These are phyloP conservation scores for Chelonoidis abingdonii DNA, from an alignment of 2,113 vertebrate genomes.

Conservation along the genomic window DNA sequence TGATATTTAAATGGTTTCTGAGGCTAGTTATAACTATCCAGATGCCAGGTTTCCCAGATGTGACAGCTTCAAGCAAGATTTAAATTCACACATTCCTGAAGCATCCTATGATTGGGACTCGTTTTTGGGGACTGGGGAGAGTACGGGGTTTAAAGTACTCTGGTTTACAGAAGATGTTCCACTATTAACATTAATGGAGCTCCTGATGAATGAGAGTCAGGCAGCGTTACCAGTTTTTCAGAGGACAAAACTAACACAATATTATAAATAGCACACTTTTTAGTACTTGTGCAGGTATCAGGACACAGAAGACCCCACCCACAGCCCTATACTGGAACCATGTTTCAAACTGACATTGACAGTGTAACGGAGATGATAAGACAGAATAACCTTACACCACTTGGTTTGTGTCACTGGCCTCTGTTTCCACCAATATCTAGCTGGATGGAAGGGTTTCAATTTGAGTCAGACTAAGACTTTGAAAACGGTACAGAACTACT, in stretches of 20 bases:
- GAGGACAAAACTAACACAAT: constrained; percentile 40
- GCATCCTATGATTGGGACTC: neutral
- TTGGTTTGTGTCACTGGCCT: neutral
- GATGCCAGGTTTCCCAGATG: neutral
- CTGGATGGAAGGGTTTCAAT: neutral
- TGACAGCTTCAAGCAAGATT: neutral
- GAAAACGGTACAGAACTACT: no score
- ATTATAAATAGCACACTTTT: neutral
- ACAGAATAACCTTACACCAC: neutral
- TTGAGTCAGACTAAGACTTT: neutral
- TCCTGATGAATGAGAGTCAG: neutral
- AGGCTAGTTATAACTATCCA: neutral
- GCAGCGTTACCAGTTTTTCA: neutral
- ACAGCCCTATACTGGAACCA: constrained; percentile 61
- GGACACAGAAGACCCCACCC: constrained; percentile 49
- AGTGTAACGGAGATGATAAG: neutral
- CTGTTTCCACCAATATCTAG: neutral
- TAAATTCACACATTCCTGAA: neutral
- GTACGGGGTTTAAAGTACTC: neutral
- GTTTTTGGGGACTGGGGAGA: neutral
- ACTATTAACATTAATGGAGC: constrained; percentile 8
- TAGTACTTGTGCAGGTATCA: neutral
- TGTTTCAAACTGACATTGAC: neutral
- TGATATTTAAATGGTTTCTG: neutral
- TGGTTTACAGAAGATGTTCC: neutral